These are phyloP conservation scores for Phania funesta DNA, from an alignment of 2,888 invertebrate genomes.

Conservation along the genomic window DNA sequence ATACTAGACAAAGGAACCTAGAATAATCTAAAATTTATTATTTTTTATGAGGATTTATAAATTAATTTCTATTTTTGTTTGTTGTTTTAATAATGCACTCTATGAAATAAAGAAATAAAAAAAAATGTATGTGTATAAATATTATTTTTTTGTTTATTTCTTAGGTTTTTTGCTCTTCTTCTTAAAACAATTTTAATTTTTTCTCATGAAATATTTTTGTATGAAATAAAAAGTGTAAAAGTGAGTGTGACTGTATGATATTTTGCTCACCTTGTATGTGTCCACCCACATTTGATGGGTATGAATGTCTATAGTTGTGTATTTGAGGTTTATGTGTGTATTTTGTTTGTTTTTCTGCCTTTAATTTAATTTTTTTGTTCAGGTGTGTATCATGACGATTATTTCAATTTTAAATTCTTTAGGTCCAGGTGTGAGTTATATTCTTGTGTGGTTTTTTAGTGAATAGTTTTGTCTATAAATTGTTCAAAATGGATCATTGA, in stretches of 20 bases:
- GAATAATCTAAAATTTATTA: conserved; percentile 3
- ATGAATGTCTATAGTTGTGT: conserved; percentile 17
- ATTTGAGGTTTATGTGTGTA: neutral
- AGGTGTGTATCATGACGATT: conserved; percentile 24
- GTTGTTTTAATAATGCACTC: conserved; percentile 7
- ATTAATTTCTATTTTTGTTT: conserved; percentile 6
- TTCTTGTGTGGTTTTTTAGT: neutral
- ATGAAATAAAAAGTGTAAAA: conserved; percentile 6
- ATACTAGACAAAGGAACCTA: neutral
- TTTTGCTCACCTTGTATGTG: conserved; percentile 54
- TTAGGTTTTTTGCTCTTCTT: neutral
- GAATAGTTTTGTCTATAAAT: conserved; percentile 7
- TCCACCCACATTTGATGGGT: conserved; percentile 55
- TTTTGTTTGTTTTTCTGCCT: neutral
- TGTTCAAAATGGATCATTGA: conserved; percentile 6
- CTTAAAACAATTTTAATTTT: no score
- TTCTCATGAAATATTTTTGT: no score
- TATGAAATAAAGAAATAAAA: conserved; percentile 14
- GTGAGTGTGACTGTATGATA: conserved; percentile 8
- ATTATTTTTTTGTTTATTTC: neutral
- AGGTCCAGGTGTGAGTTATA: conserved; percentile 46
- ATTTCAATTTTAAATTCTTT: conserved; percentile 44
- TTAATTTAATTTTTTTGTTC: conserved; percentile 6
- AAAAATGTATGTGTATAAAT: neutral
- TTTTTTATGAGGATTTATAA: neutral